Base-by-base conservation (phyloP, 2,888 invertebrate species). In the Thumatha senex region DNA sequence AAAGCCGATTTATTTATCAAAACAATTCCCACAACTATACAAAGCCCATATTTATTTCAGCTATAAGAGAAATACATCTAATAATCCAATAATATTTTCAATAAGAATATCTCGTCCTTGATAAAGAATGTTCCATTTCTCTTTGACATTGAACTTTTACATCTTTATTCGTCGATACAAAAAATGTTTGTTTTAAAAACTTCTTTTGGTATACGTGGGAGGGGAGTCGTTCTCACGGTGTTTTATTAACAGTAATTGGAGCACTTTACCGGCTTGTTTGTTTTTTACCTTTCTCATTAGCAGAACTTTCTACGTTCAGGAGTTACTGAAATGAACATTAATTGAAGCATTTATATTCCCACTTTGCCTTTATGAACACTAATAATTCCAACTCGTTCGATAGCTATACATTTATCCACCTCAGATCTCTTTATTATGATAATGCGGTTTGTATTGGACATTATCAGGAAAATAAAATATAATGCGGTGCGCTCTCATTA, bases 401-500 rank as follows among this genome's bases (percentile, higher is more conserved):
- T 54, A 48, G 34, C 43, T 55, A 65, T 66, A 67, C 58, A 69
- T 57, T 54, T 33, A 56, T 54, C 48, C 51, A 54, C 46, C 12
- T 51, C 47, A 51, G 53, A 57, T 50, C 62, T 58, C 66, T 67
- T 74, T 67, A 67, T 67, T 62, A 67, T 69, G 62, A 56, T 72
- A 74, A 74, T 73, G 59, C 35, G 49, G 56, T 61, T 62, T 55
- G 60, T 59, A 74, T 71, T 64, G 69, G 55, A 67, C 70, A 74
- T 78, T 70, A 76, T 76, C 67, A 73, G 65, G 67, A 70, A 72
- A 75, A 79, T 24, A 24, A 78, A 82, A 83, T 79, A 77, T 73
- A 75, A 76, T 72, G 72, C 73, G 52, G 66, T 61, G 66, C 70
- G 64, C 61, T 62, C 61, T 64, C 58, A 47, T 74, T 61, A 75